phyloP scores from a whole-genome alignment of 2,888 invertebrate species.

The Craniophora ligustri region DNA sequence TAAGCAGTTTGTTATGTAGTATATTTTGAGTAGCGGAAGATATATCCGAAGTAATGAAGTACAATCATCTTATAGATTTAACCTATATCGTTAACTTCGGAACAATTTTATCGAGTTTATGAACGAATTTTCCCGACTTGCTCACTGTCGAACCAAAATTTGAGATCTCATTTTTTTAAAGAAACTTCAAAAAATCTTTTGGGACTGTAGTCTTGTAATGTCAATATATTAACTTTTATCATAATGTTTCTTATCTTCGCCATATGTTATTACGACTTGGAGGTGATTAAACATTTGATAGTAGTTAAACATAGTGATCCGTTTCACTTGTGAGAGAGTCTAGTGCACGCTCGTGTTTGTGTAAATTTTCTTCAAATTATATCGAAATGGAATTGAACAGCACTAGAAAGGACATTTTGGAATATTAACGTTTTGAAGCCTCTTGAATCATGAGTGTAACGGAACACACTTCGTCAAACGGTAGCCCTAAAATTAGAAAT shows the following conservation, averaged over 20 bases:
- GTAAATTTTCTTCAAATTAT: conserved; percentile 21
- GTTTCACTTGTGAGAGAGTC: conserved; percentile 48
- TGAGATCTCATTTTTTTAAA: conserved; percentile 81
- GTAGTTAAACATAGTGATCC: conserved; percentile 48
- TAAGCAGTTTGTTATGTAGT: conserved; percentile 66
- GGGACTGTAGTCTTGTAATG: conserved; percentile 45
- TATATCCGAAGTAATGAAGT: conserved; percentile 76
- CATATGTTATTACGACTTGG: conserved; percentile 39
- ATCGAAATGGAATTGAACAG: conserved; percentile 11
- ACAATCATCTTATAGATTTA: conserved; percentile 76
- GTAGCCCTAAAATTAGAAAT: conserved; percentile 63
- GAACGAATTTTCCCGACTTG: conserved; percentile 79
- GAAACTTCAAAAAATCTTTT: conserved; percentile 53
- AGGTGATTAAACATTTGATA: conserved; percentile 38
- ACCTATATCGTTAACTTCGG: conserved; percentile 65
- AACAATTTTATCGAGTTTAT: conserved; percentile 74
- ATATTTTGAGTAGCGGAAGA: conserved; percentile 64
- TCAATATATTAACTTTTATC: conserved; percentile 48
- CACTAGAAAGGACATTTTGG: conserved; percentile 32
- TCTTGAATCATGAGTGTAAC: conserved; percentile 56
- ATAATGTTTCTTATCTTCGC: conserved; percentile 35
- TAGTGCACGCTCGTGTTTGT: conserved; percentile 24
- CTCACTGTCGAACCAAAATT: conserved; percentile 86
- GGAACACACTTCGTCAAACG: conserved; percentile 51
- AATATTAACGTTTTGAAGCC: conserved; percentile 21